Base-by-base conservation (phyloP, 2,113 vertebrate genomes). In the Thymallus thymallus region DNA sequence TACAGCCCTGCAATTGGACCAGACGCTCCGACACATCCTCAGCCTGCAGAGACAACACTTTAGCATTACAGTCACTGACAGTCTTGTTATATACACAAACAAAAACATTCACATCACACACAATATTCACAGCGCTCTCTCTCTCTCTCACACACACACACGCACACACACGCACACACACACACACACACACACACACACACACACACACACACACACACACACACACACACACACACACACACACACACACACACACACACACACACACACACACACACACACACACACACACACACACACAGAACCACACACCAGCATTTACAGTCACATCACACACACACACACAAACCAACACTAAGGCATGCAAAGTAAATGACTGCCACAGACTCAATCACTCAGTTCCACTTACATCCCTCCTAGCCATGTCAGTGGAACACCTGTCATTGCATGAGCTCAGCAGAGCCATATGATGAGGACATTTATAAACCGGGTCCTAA, bases 1-100 rank as follows among this genome's bases (percentile, higher is more conserved):
- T 92, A 83, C 93, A 93, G 77, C 69, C 87, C 89, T 92, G 91
- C 69, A 94, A 89, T 83, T 86, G 91, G 77, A 84, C 86, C 4
- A 93, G 84, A 13, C 88, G 92, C 71, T 91, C 89, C 67, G 84
- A 91, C 23, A 90, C 83, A 13, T 85, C 87, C 46, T 76, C 83
- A 9, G 48, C 74, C 90, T 92, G 84, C 66, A 88, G 71, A 76
- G 60, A 81, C 73, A 82, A 29, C 9, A 22, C 16, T n/a, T 26
- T 61, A 23, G 63, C 30, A 20, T 61, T 61, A n/a, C 58, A 24
- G 48, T 51, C 16, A 51, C n/a, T 18, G 14, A 51, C 56, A 72
- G n/a, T n/a, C 22, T 22, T 13, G 68, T 41, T 41, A 10, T 41
- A 10, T 29, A 76, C 26, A 77, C 29, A 24, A 23, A 64, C 24